Percentiles rank a stretch among this genome's conserved stretches.
These are phyloP conservation scores for Cinclus mexicanus DNA, from an alignment of 2,113 vertebrate species.

Conservation along the genomic window DNA sequence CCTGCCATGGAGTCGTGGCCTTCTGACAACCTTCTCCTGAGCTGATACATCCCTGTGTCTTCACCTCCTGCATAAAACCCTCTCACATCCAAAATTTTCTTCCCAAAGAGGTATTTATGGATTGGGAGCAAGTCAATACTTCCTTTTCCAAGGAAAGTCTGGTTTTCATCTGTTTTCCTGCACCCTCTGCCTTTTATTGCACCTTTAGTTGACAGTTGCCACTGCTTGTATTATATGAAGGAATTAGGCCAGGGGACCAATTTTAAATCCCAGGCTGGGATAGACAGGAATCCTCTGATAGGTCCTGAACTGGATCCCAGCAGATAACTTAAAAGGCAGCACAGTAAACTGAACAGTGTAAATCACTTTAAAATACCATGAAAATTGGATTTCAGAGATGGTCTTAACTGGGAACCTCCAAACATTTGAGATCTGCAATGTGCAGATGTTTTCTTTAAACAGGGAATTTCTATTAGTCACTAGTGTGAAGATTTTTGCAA, in stretches of 20 bases:
- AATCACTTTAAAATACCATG: not conserved
- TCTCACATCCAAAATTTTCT: not conserved
- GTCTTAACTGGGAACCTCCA: not conserved
- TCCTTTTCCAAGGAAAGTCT: not conserved
- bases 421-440: not conserved
- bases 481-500: not conserved
- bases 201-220: not conserved
- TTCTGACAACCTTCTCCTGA: not conserved
- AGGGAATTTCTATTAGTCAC: not conserved
- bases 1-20: not conserved
- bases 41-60: not conserved
- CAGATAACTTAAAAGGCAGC: not conserved
- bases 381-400: not conserved
- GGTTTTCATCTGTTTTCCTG: not conserved
- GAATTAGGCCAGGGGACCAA: not conserved
- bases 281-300: not conserved
- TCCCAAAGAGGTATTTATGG: not conserved
- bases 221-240: not conserved
- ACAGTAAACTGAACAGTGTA: not conserved
- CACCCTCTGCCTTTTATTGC: not conserved
- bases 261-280: not conserved
- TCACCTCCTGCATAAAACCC: not conserved
- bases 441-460: not conserved
- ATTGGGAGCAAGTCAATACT: not conserved
- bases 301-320: not conserved